Evolutionary conservation across 2,888 invertebrate species (phyloP).

Genomic region (Taphrorychus bicolor): DNA sequence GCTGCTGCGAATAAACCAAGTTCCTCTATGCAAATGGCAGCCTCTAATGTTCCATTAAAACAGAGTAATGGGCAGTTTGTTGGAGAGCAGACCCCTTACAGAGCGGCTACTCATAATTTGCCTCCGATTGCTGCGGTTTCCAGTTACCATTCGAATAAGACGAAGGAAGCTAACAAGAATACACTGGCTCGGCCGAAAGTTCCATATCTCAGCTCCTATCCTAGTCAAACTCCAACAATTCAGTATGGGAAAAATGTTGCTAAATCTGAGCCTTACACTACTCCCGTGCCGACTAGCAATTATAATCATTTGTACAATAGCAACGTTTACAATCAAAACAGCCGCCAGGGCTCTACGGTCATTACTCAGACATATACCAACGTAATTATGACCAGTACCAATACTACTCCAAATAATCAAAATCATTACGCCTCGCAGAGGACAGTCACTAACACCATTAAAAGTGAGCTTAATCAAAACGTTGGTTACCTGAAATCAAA

Average conservation of each 20-base stretch:
- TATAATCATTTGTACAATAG: conserved; percentile 9
- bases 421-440: conserved; percentile 28
- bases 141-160: conserved; percentile 60
- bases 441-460: conserved; percentile 15
- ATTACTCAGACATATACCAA: conserved; percentile 46
- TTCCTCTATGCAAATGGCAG: background rate
- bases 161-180: conserved; percentile 50
- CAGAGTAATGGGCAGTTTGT: conserved; percentile 38
- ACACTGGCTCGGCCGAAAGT: conserved; percentile 13
- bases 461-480: conserved; percentile 27
- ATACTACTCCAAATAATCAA: conserved; percentile 43
- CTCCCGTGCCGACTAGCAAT: conserved; percentile 32
- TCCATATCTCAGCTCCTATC: conserved; percentile 31
- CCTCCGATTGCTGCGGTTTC: conserved; percentile 64
- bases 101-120: conserved; percentile 61
- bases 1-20: background rate
- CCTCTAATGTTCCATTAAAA: conserved; percentile 9
- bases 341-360: conserved; percentile 49
- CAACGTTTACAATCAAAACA: conserved; percentile 20
- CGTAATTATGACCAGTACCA: conserved; percentile 50
- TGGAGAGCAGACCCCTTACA: conserved; percentile 43
- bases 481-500: conserved; percentile 13
- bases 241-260: conserved; percentile 18
- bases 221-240: conserved; percentile 37
- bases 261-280: conserved; percentile 38